Percentiles rank a stretch among this genome's conserved stretches.
phyloP scores from a whole-genome alignment of 1,140 invertebrate genomes.

The Antheraea pernyi region DNA sequence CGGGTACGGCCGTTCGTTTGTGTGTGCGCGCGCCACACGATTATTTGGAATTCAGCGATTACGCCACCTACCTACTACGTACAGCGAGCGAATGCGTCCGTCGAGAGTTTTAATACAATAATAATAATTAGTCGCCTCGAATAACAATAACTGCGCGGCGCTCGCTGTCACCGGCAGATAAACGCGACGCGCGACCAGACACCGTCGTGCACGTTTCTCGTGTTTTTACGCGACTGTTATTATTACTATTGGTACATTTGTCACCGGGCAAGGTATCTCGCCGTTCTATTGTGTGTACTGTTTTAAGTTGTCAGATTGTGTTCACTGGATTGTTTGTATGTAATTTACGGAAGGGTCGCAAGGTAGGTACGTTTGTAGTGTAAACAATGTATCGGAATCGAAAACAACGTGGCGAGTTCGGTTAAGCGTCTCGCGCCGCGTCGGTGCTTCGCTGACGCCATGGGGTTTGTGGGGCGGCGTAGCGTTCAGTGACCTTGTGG shows the following conservation, averaged over 20 bases:
- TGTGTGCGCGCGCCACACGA: conserved; percentile 44
- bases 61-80: conserved; percentile 54
- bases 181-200: conserved; percentile 35
- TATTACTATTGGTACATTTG: conserved; percentile 11
- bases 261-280: conserved; percentile 20
- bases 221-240: no score
- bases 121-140: conserved; percentile 48
- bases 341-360: conserved; percentile 15
- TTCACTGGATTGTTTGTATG: conserved; percentile 29
- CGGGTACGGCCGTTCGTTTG: conserved; percentile 27
- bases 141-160: conserved; percentile 50
- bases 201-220: conserved; percentile 5
- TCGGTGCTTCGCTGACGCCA: conserved; percentile 15
- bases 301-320: conserved; percentile 21
- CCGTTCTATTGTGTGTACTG: background rate
- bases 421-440: conserved; percentile 13
- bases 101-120: conserved; percentile 53
- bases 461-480: conserved; percentile 21
- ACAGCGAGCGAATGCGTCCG: conserved; percentile 41
- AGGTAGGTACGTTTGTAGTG: conserved; percentile 37
- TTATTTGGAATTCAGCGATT: conserved; percentile 62
- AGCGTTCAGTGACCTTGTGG: conserved; percentile 45
- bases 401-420: conserved; percentile 41
- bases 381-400: conserved; percentile 32
- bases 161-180: conserved; percentile 51